These are phyloP conservation scores for Drosophila mayri DNA, from an alignment of 1,140 invertebrate species.

Conservation along the genomic window DNA sequence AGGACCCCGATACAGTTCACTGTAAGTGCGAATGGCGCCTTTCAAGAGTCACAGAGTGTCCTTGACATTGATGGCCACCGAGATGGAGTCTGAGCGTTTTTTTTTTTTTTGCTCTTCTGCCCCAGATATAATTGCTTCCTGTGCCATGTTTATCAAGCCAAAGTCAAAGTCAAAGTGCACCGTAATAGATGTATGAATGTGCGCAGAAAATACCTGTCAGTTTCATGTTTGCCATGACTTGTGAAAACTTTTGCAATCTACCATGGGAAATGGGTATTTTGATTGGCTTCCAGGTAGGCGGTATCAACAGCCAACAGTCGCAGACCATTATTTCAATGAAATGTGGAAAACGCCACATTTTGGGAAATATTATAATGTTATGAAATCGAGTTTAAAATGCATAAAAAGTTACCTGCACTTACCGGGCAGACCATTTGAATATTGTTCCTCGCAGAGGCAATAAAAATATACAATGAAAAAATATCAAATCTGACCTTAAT, in stretches of 20 bases:
- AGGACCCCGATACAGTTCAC: constrained; percentile 39
- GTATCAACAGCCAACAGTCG: background rate
- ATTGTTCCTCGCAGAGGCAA: background rate
- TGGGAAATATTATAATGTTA: constrained; percentile 15
- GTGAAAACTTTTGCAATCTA: constrained; percentile 28
- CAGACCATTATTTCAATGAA: constrained; percentile 24
- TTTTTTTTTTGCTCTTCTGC: constrained; percentile 16
- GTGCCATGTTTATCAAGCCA: constrained; percentile 30
- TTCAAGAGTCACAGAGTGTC: constrained; percentile 40
- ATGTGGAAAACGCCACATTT: constrained; percentile 4
- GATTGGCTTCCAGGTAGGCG: constrained; percentile 12
- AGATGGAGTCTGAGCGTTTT: constrained; percentile 11
- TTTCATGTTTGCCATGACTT: constrained; percentile 38
- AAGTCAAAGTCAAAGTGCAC: constrained; percentile 33
- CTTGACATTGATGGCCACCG: constrained; percentile 57
- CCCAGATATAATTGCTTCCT: constrained; percentile 63
- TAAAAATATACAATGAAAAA: background rate
- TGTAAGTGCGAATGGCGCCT: constrained; percentile 43
- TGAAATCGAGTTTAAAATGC: constrained; percentile 16
- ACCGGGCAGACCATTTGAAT: background rate
- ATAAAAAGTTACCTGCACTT: constrained; percentile 13
- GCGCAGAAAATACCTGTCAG: constrained; percentile 16
- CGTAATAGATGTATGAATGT: constrained; percentile 34
- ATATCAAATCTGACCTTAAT: background rate
- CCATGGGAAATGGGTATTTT: constrained; percentile 21